Conservation (phyloP, 1,140 invertebrate species). For the Tetragnatha versicolor region DNA sequence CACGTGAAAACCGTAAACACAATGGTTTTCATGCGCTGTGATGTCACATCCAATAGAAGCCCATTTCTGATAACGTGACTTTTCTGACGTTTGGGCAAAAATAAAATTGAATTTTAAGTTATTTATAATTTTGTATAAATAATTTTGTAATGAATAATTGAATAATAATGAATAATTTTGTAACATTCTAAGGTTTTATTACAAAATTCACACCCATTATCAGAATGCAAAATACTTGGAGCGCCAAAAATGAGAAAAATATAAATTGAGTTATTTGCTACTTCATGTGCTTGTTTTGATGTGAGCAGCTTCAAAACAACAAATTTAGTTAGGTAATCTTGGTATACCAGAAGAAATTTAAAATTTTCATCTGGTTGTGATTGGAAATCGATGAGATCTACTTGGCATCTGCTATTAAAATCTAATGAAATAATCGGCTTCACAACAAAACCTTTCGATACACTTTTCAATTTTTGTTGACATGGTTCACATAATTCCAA, state of each 20-base stretch:
- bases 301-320: slow-evolving; percentile 62
- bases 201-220: slow-evolving; percentile 63
- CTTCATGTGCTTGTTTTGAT: slow-evolving; percentile 62
- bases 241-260: slow-evolving; percentile 64
- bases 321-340: slow-evolving; percentile 67
- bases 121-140: too few relatives aligned
- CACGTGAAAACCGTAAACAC: too few relatives aligned
- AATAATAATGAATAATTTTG: too few relatives aligned
- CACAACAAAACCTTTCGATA: slow-evolving; percentile 20
- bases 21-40: too few relatives aligned
- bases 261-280: slow-evolving; percentile 62
- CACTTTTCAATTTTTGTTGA: slow-evolving; percentile 38
- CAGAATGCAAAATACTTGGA: slow-evolving; percentile 62
- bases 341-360: slow-evolving; percentile 66
- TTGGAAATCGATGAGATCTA: slow-evolving; percentile 67
- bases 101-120: too few relatives aligned
- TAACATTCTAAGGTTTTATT: slow-evolving; percentile 55
- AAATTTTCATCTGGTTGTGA: slow-evolving; percentile 63
- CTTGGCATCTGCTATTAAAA: slow-evolving; percentile 61
- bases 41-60: too few relatives aligned
- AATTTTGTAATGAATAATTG: too few relatives aligned
- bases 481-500: slow-evolving; percentile 41
- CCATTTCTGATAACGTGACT: too few relatives aligned
- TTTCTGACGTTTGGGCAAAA: too few relatives aligned
- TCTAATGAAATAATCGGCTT: slow-evolving; percentile 32